Evolutionary conservation across 1,140 invertebrate species (phyloP), one percentile per base, ranked within the genome.

Genomic region (Aphelenchoides fujianensis): DNA sequence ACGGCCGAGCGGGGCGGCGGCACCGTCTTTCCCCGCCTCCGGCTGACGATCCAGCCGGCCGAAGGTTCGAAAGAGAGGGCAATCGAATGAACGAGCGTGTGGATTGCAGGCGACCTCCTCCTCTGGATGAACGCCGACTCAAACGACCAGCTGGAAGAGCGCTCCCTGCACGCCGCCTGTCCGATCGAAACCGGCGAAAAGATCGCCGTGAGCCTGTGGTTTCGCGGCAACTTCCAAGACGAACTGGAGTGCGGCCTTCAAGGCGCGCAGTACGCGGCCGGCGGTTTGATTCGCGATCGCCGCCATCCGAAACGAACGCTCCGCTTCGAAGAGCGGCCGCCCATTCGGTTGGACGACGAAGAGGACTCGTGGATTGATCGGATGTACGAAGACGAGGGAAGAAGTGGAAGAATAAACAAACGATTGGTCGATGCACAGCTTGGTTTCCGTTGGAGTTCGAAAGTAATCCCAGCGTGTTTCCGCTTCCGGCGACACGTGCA

Each of bases 171-270:
- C 31, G 81, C 78, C 16, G 77, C 79, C 2, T 80, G 79, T 63
- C 81, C 79, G 27, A 78, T 80, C 35, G 36, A 72, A 52, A 34
- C 77, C 28, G 79, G 79, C 27, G 64, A 57, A 55, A 80, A 80
- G 63, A 78, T 80, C 9, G 79, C 78, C 52, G 74, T 80, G 2
- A 74, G 77, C 12, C 59, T 80, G 52, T 80, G 79, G 79, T 73
- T 80, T 0, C 71, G 77, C 9, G 77, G 74, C 64, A 77, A 78
- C 59, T 77, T 77, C 63, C 72, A 74, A 36, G 73, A 66, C 32
- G 16, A 35, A 2, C 63, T 66, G 0, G 3, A 36, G 23, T 32
- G 63, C 53, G 9, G 12, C 1, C 0, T 66, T 1, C 27, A 66
- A 66, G 31, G 32, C 63, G 31, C 19, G 2, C 63, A 48, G 19